phyloP scores from a whole-genome alignment of 2,797 vertebrate species.

The Epinephelus coioides region DNA sequence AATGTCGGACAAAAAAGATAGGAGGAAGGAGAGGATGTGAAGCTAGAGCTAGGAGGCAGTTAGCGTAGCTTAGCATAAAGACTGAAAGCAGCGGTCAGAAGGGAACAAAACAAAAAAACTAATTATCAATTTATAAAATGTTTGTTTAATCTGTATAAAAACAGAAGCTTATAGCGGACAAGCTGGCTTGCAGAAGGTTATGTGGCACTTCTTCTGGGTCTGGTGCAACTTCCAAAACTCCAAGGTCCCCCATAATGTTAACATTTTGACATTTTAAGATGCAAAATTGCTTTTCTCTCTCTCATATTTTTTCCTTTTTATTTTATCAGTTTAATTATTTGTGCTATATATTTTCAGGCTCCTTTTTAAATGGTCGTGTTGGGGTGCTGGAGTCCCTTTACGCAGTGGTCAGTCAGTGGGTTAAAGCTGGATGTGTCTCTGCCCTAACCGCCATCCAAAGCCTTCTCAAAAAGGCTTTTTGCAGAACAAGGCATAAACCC shows the following conservation, averaged over 20 bases:
- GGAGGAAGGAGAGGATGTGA: too few relatives aligned
- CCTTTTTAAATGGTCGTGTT: conserved; percentile 12
- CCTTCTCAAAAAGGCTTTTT: conserved; percentile 79
- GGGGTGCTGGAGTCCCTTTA: neutral
- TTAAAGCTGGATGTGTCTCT: conserved; percentile 70
- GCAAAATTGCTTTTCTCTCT: neutral
- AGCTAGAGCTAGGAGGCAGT: too few relatives aligned
- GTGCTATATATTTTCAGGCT: conserved; percentile 4
- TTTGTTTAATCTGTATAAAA: neutral
- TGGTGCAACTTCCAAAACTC: neutral
- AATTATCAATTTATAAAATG: too few relatives aligned
- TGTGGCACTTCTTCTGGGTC: neutral
- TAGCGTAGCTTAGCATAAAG: too few relatives aligned
- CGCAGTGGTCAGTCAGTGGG: conserved; percentile 51
- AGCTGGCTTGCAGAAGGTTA: neutral
- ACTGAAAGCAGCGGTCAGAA: too few relatives aligned
- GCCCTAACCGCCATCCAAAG: conserved; percentile 61
- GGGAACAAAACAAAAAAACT: too few relatives aligned
- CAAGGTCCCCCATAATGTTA: neutral
- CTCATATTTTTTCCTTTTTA: neutral
- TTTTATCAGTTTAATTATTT: neutral
- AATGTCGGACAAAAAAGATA: too few relatives aligned
- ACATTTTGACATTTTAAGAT: neutral
- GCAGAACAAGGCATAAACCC: conserved; percentile 88
- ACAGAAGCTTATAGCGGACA: neutral